Conservation (phyloP, 35 echinoderm and acorn worm species). For the Ptychodera flava region DNA sequence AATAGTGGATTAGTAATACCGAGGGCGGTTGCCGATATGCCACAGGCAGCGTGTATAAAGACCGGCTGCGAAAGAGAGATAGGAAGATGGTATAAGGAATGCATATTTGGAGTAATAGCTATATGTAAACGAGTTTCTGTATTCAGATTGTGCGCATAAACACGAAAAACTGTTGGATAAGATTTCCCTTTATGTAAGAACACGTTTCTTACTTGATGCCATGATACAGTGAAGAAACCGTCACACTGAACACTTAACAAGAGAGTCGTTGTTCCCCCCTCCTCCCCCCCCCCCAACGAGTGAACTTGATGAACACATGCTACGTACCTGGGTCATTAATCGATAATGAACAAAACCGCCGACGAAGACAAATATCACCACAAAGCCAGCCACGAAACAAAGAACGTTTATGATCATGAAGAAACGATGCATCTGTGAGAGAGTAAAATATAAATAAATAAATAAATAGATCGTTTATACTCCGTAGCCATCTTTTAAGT, state of each 20-base stretch:
- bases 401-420: conserved; percentile 40
- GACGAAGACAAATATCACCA: conserved; percentile 67
- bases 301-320: neutral
- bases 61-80: neutral
- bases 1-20: conserved; percentile 73
- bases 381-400: conserved; percentile 37
- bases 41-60: conserved; percentile 57
- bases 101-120: neutral
- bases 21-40: conserved; percentile 43
- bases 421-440: conserved; percentile 50
- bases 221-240: too few relatives aligned
- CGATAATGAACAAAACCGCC: conserved; percentile 29
- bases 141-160: neutral
- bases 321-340: neutral
- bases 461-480: neutral
- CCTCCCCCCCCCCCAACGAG: neutral
- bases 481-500: neutral
- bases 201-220: too few relatives aligned
- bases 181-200: too few relatives aligned
- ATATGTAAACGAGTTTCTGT: neutral
- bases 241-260: too few relatives aligned
- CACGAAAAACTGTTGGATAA: neutral
- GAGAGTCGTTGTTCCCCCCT: neutral
- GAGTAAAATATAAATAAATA: neutral
- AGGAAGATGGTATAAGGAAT: neutral